A percentile compares a stretch with the other conserved stretches of the same genome.
Conservation (phyloP, 2,797 vertebrate genomes). For the Pangasius mekongensis region DNA sequence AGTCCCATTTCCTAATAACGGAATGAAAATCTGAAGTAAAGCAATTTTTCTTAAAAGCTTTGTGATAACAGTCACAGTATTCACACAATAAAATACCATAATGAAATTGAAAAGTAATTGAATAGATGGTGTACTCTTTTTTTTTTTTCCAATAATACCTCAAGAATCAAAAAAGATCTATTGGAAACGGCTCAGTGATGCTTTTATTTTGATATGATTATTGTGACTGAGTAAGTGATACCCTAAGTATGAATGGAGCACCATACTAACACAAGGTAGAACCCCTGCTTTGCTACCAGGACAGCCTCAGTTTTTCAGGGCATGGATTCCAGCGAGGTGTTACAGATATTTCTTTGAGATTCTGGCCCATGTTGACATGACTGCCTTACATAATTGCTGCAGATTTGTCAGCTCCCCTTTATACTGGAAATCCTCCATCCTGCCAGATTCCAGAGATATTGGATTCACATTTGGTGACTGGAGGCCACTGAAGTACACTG, state of each 20-base stretch:
- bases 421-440: background rate
- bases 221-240: background rate
- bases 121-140: background rate
- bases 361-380: background rate
- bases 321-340: background rate
- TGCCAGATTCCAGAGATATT: background rate
- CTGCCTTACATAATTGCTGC: background rate
- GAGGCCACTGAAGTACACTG: background rate
- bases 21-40: constrained; percentile 2
- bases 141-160: background rate
- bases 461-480: background rate
- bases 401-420: background rate
- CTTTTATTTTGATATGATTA: background rate
- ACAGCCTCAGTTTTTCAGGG: background rate
- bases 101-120: constrained; percentile 6
- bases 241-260: background rate
- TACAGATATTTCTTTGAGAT: background rate
- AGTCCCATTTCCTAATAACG: constrained; percentile 14
- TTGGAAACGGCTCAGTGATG: background rate
- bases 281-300: background rate
- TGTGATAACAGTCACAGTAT: background rate
- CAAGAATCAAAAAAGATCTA: background rate
- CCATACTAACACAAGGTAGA: background rate
- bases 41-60: constrained; percentile 9
- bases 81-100: background rate